phyloP scores from a whole-genome alignment of 2,113 vertebrate species.

The Chelonoidis abingdonii region DNA sequence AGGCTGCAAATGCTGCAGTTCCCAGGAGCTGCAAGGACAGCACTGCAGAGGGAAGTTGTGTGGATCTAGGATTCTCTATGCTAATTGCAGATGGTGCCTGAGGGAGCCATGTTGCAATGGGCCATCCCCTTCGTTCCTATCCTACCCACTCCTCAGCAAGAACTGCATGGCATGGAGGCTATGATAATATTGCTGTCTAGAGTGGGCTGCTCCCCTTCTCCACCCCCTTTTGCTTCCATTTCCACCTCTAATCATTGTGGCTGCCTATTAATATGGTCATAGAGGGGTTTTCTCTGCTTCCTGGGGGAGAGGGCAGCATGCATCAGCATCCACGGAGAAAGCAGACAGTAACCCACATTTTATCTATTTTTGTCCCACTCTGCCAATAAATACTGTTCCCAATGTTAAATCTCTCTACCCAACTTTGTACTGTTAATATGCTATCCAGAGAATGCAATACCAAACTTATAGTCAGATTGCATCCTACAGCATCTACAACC shows the following conservation, averaged over 20 bases:
- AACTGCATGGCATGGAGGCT: fast-evolving
- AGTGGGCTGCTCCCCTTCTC: fast-evolving
- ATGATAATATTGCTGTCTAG: fast-evolving
- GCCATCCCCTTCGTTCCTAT: not conserved
- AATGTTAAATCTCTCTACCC: not conserved
- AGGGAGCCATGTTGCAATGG: fast-evolving
- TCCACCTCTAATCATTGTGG: not conserved
- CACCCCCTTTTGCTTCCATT: fast-evolving
- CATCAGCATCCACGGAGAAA: not conserved
- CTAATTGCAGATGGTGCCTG: not conserved
- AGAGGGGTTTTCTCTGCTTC: not conserved
- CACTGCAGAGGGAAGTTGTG: not conserved
- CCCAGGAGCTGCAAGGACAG: not conserved
- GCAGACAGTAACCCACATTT: not conserved
- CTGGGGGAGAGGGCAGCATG: fast-evolving
- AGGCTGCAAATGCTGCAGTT: not conserved
- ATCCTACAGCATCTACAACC: not conserved
- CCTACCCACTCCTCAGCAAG: not conserved
- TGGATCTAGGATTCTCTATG: not conserved
- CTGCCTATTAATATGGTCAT: not conserved
- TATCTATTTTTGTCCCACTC: not conserved
- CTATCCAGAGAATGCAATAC: not conserved
- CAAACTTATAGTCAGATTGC: not conserved
- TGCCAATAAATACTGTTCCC: not conserved
- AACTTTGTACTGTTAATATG: not conserved